phyloP scores from a whole-genome alignment of 2,113 vertebrate genomes.

The Parotia lawesii region DNA sequence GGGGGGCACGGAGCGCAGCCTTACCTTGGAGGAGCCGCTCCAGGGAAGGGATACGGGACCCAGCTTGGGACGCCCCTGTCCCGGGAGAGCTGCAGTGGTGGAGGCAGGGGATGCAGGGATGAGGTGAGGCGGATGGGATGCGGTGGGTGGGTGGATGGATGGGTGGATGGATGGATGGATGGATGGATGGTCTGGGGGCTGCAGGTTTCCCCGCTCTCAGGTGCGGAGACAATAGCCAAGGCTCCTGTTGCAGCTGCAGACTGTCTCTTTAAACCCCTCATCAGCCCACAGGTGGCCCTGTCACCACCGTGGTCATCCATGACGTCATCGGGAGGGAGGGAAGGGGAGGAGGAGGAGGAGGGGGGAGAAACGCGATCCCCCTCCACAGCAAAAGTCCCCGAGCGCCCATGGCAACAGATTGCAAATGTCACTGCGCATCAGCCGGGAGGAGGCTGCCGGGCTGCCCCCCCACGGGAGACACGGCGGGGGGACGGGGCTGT shows the following conservation, averaged over 20 bases:
- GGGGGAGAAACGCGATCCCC: constrained; percentile 15
- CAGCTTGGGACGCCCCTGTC: background rate
- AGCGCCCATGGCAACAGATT: constrained; percentile 73
- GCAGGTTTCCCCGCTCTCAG: constrained; percentile 29
- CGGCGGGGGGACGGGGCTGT: background rate
- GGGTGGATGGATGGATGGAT: background rate
- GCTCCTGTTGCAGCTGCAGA: constrained; percentile 54
- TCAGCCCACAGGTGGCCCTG: constrained; percentile 79
- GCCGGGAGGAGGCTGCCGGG: constrained; percentile 26
- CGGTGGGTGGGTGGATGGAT: background rate
- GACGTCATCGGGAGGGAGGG: constrained; percentile 76
- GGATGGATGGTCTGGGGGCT: background rate
- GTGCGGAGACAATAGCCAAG: constrained; percentile 53
- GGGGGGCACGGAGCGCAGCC: constrained; percentile 22
- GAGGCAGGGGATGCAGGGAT: background rate
- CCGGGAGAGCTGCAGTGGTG: background rate
- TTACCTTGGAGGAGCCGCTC: constrained; percentile 34
- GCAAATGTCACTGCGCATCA: constrained; percentile 54
- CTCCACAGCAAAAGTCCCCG: constrained; percentile 77
- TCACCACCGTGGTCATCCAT: constrained; percentile 73
- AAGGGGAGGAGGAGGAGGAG: constrained; percentile 29
- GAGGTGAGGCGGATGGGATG: background rate
- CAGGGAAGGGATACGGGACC: background rate
- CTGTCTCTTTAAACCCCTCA: constrained; percentile 78
- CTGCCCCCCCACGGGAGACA: background rate